Percentiles rank a stretch among this genome's conserved stretches.
These are phyloP conservation scores for Platyrinchus mystaceus DNA, from an alignment of 2,797 vertebrate genomes.

Conservation along the genomic window DNA sequence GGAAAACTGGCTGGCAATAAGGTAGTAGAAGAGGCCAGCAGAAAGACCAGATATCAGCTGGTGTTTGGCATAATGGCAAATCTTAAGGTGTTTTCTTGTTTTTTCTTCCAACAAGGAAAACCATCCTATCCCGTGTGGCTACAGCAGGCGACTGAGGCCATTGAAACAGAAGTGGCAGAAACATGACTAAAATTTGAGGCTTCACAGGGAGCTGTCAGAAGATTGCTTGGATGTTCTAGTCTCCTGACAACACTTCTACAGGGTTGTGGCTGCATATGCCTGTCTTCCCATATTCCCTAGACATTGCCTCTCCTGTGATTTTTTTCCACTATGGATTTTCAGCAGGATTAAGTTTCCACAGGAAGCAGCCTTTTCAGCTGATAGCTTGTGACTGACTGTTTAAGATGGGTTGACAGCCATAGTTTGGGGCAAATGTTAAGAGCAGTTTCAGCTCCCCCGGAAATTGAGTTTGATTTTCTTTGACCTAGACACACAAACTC, in stretches of 20 bases:
- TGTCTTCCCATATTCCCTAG: not conserved
- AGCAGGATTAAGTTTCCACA: not conserved
- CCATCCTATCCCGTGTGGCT: fast-evolving
- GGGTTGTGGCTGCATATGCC: not conserved
- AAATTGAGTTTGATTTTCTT: not conserved
- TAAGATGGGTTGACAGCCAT: not conserved
- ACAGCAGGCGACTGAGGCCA: not conserved
- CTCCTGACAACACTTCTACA: not conserved
- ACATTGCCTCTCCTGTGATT: not conserved
- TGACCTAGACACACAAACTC: not conserved
- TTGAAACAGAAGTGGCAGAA: not conserved
- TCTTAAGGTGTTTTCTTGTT: not conserved
- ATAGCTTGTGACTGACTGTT: not conserved
- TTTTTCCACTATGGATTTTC: not conserved
- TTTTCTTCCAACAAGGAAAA: not conserved
- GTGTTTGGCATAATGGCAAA: not conserved
- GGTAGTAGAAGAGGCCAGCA: not conserved
- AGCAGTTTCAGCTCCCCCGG: not conserved
- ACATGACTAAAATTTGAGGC: not conserved
- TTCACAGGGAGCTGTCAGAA: not conserved
- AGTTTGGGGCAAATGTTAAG: not conserved
- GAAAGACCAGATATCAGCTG: not conserved
- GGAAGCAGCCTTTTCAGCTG: not conserved
- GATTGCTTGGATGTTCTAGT: not conserved
- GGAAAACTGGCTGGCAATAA: not conserved